Percentiles rank a stretch among this genome's conserved stretches.
These are phyloP conservation scores for Copidosoma floridanum DNA, from an alignment of 1,140 invertebrate species.

Conservation along the genomic window DNA sequence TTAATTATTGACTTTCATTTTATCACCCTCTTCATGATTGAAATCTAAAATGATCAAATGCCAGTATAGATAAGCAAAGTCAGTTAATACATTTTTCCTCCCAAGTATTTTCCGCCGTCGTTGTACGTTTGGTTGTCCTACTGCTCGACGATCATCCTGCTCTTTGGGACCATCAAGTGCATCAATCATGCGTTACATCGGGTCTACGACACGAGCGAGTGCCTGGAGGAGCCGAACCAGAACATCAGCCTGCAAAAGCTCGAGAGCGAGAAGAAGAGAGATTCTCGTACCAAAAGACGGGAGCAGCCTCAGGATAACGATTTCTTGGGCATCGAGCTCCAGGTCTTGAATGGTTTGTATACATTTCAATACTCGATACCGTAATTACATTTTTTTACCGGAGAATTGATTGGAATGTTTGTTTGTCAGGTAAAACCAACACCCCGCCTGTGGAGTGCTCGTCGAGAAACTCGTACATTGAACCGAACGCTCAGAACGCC, in stretches of 20 bases:
- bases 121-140: slow-evolving; percentile 85
- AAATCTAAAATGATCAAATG: too few species aligned
- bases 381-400: neutral
- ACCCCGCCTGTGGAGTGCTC: slow-evolving; percentile 63
- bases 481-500: slow-evolving; percentile 50
- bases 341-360: slow-evolving; percentile 66
- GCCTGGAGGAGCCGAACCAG: slow-evolving; percentile 65
- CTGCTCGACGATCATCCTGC: slow-evolving; percentile 74
- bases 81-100: neutral
- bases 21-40: too few species aligned
- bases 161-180: slow-evolving; percentile 83
- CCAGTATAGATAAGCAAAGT: too few species aligned
- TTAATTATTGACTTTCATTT: too few species aligned
- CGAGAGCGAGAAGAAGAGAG: slow-evolving; percentile 50
- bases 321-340: slow-evolving; percentile 74
- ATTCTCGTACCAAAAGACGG: slow-evolving; percentile 42
- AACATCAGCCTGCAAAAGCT: slow-evolving; percentile 48
- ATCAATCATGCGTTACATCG: slow-evolving; percentile 90
- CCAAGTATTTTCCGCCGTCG: slow-evolving; percentile 84
- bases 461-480: slow-evolving; percentile 61
- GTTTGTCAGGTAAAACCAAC: slow-evolving; percentile 51
- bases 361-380: neutral
- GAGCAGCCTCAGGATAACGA: slow-evolving; percentile 49
- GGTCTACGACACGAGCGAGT: slow-evolving; percentile 93
- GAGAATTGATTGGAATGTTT: neutral